Conservation (phyloP, 2,113 vertebrate genomes). For the Rhegmatorhina hoffmannsi region DNA sequence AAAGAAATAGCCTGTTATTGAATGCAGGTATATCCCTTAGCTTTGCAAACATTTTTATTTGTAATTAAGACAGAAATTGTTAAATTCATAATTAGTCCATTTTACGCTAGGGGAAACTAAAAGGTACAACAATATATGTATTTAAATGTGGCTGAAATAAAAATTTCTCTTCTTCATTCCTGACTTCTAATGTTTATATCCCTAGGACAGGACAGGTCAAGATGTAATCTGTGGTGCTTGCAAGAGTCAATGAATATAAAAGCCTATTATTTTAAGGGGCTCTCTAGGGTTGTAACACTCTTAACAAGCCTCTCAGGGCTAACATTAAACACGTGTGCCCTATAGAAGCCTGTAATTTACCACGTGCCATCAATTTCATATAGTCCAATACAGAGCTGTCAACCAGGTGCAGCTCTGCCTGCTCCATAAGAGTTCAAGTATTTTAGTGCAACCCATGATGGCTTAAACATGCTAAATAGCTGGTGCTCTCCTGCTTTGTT, state of each 20-base stretch:
- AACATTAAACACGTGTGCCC: constrained; percentile 49
- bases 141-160: neutral
- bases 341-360: constrained; percentile 46
- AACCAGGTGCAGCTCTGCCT: constrained; percentile 40
- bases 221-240: constrained; percentile 31
- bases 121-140: neutral
- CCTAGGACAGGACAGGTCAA: neutral
- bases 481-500: neutral
- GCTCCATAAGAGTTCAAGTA: neutral
- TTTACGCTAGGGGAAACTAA: neutral
- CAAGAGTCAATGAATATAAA: constrained; percentile 49
- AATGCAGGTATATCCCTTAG: neutral
- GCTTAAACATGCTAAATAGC: neutral
- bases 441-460: neutral
- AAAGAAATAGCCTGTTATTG: neutral
- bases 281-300: constrained; percentile 31
- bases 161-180: neutral
- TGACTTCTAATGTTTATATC: neutral
- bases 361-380: constrained; percentile 52
- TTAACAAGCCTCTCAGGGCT: constrained; percentile 54
- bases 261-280: constrained; percentile 47
- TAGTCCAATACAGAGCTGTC: neutral
- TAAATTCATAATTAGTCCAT: constrained; percentile 17
- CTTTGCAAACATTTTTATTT: neutral
- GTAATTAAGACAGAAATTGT: neutral